Conservation (phyloP, 2,888 invertebrate genomes). For the Tachina grossa region DNA sequence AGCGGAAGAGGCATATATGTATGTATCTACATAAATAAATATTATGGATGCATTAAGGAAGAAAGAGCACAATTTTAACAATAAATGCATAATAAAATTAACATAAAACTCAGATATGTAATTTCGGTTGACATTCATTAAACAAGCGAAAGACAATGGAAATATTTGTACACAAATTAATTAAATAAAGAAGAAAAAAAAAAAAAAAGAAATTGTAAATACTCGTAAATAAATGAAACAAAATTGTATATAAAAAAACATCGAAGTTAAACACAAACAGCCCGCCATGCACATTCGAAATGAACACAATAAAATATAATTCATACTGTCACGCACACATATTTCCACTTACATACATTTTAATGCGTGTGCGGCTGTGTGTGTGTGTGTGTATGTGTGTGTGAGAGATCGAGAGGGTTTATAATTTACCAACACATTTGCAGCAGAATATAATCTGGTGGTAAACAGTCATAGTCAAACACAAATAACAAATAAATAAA, state of each 20-base stretch:
- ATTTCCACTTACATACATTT: not conserved
- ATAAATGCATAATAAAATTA: conserved; percentile 36
- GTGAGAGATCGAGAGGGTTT: not conserved
- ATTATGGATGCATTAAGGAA: not conserved
- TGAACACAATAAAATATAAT: conserved; percentile 12
- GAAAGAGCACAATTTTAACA: not conserved
- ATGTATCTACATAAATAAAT: no score
- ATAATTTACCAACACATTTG: not conserved
- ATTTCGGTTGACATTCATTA: conserved; percentile 41
- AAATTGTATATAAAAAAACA: not conserved
- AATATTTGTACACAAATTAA: conserved; percentile 29
- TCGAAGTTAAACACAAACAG: not conserved
- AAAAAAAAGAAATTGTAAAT: conserved; percentile 8
- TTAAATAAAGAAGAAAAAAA: not conserved
- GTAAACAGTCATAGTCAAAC: conserved; percentile 39
- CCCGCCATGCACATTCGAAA: not conserved
- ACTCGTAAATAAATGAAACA: not conserved
- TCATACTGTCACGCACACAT: conserved; percentile 5
- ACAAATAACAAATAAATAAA: conserved; percentile 36
- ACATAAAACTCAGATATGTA: conserved; percentile 16
- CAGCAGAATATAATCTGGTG: conserved; percentile 29
- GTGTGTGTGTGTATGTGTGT: no score
- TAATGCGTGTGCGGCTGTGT: not conserved
- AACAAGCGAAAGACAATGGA: conserved; percentile 39
- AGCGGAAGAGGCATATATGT: not conserved